A percentile compares a stretch with the other conserved stretches of the same genome.
phyloP scores from a whole-genome alignment of 1,140 invertebrate genomes.

The Gerris buenoi region DNA sequence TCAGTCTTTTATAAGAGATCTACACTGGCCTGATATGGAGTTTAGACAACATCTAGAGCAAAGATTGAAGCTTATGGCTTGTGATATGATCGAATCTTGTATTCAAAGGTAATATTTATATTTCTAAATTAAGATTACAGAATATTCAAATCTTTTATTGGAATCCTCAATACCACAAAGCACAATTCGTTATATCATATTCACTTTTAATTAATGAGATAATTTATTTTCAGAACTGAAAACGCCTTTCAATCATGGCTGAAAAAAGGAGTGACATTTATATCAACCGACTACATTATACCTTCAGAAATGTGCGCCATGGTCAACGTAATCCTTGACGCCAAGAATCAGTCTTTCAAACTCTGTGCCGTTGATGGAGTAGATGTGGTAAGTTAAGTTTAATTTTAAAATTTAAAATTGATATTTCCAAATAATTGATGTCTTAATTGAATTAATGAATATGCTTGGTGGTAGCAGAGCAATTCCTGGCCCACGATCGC shows the following conservation, averaged over 20 bases:
- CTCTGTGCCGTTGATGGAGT: constrained; percentile 90
- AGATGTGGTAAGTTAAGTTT: constrained; percentile 72
- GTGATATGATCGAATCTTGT: constrained; percentile 98
- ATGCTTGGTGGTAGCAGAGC: too few relatives aligned
- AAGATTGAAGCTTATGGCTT: constrained; percentile 92
- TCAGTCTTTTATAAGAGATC: constrained; percentile 91
- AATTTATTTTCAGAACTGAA: constrained; percentile 27
- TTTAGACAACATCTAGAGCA: constrained; percentile 94
- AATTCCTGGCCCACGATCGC: too few relatives aligned
- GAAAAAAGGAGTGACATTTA: constrained; percentile 88
- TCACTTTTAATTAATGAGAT: too few relatives aligned
- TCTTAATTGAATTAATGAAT: too few relatives aligned
- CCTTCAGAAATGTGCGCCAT: constrained; percentile 97
- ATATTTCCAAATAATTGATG: too few relatives aligned
- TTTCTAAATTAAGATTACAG: too few relatives aligned
- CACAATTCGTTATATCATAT: too few relatives aligned
- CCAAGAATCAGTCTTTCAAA: constrained; percentile 89
- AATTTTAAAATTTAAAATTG: too few relatives aligned
- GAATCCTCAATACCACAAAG: too few relatives aligned
- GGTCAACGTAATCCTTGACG: constrained; percentile 94
- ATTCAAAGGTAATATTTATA: constrained; percentile 51
- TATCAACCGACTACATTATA: constrained; percentile 93
- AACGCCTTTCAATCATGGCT: constrained; percentile 69
- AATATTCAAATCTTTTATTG: too few relatives aligned
- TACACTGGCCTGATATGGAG: constrained; percentile 98